Base-by-base conservation (phyloP, 1,140 invertebrate species). In the Drosophila equinoxialis region DNA sequence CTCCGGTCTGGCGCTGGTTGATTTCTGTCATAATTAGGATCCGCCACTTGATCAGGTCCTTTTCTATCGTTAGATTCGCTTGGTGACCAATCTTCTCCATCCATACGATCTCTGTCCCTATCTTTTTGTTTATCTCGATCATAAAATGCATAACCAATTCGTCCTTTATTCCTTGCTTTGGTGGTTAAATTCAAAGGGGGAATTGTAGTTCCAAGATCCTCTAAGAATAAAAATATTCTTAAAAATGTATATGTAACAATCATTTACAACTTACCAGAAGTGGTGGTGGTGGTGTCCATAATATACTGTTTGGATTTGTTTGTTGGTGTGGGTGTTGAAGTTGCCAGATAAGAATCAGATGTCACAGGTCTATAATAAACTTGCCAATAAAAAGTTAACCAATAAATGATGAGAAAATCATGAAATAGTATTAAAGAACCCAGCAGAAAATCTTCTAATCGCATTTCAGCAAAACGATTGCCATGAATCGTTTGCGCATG, bases 351-450 rank as follows among this genome's bases (percentile, higher is more conserved):
- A 13, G 33, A 5, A 13, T 76, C 23, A 4, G 77, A 11, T 2
- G 76, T 67, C 4, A 76, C 30, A 6, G 45, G 62, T 8, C 37
- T 70, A 3, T 30, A 13, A 0, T 11, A 3, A n/a, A 66, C 11
- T 67, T 84, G 81, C 70, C 72, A 79, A 17, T 73, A 87, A 45
- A 81, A 84, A 1, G 87, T 83, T 17, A 90, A n/a, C 83, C 89
- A 90, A 45, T 68, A 83, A 8, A 90, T 73, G 6, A 90, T 68
- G 7, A 81, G 76, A 23, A 90, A 81, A 55, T 90, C 87, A 20
- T 90, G 83, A 13, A 90, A 90, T 0, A 90, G 62, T 42, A 90
- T 87, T 0, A 90, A 33, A 0, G 89, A 80, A 10, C 51, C 87
- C 26, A 87, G 37, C 6, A 71, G 17, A 6, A 33, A 70, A 3